These are phyloP conservation scores for Nibea albiflora DNA, from an alignment of 2,113 vertebrate species.

Conservation along the genomic window DNA sequence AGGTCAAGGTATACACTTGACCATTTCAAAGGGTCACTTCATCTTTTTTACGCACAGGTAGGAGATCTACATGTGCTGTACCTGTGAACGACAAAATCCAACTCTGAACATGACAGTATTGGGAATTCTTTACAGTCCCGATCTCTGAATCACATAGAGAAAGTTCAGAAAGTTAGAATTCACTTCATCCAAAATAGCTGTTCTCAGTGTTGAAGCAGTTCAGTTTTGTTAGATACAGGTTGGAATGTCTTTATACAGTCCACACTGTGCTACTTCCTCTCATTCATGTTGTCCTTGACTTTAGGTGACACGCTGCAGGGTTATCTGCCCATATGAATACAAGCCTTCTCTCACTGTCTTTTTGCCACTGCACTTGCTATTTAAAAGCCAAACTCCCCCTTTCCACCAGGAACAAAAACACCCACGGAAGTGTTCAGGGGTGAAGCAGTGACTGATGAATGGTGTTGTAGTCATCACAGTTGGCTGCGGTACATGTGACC, in stretches of 20 bases:
- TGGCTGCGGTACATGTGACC: slow-evolving; percentile 20
- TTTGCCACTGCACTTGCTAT: slow-evolving; percentile 17
- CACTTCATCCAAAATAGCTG: slow-evolving; percentile 4
- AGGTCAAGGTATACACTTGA: background rate
- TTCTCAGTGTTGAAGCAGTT: slow-evolving; percentile 11
- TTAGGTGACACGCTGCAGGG: slow-evolving; percentile 55
- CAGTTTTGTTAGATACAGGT: slow-evolving; percentile 58
- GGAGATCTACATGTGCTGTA: background rate
- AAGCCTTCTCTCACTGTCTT: slow-evolving; percentile 22
- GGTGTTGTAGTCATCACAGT: slow-evolving; percentile 10
- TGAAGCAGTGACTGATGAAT: slow-evolving; percentile 33
- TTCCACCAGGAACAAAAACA: slow-evolving; percentile 37
- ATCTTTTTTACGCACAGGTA: background rate
- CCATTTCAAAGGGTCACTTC: slow-evolving; percentile 2
- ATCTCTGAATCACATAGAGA: background rate
- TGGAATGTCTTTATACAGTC: slow-evolving; percentile 67
- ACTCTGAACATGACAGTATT: background rate
- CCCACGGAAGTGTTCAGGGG: slow-evolving; percentile 32
- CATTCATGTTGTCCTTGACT: slow-evolving; percentile 80
- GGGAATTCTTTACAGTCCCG: background rate
- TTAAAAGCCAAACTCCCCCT: slow-evolving; percentile 32
- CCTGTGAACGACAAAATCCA: slow-evolving; percentile 6
- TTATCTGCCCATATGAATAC: slow-evolving; percentile 53
- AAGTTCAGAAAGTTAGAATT: background rate
- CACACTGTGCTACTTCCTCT: slow-evolving; percentile 72